Base-by-base conservation (phyloP, 2,888 invertebrate species). In the Minunthozetes semirufus region DNA sequence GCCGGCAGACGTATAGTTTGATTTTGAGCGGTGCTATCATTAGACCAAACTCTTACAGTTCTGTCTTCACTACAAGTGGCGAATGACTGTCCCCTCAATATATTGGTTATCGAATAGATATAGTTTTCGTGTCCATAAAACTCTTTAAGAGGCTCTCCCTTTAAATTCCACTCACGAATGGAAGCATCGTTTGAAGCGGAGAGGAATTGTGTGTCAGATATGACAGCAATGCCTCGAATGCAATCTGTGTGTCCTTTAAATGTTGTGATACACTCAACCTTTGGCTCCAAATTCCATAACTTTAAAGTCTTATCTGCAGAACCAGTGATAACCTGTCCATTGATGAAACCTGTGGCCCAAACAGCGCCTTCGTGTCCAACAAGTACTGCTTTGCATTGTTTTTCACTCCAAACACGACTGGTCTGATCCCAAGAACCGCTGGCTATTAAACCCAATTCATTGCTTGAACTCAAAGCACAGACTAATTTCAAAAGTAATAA, bases 361-460 rank as follows among this genome's bases (percentile, higher is more conserved):
- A 98, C 91, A 0, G 97, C 93, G 17, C 91, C 90, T 78, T 81
- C 80, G 79, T 87, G 86, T 38, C 85, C 86, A 79, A 81, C 80
- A 13, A 87, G 80, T 17, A 88, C 87, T 59, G 88, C 82, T 42
- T 84, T 80, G 72, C 86, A 84, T 38, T 86, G 83, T 1, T 87
- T 83, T 9, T 84, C 85, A 17, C 86, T 83, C 95, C 97, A 97
- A 68, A 93, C 85, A 81, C 90, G 89, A 0, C 92, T 94, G 5
- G 92, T 90, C 78, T 87, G 88, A 82, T 98, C 97, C 96, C 97
- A 97, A 68, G 96, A 96, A 59, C 94, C 92, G 81, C 93, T 94
- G 73, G 90, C 83, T 80, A 93, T 85, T 13, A 87, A 85, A 72
- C 87, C 87, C 72, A 17, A 48, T 13, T 46, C 50, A 22, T 53